A percentile compares a stretch with the other conserved stretches of the same genome.
Evolutionary conservation across 2,797 vertebrate species (phyloP).

Genomic region (Aeoliscus strigatus): DNA sequence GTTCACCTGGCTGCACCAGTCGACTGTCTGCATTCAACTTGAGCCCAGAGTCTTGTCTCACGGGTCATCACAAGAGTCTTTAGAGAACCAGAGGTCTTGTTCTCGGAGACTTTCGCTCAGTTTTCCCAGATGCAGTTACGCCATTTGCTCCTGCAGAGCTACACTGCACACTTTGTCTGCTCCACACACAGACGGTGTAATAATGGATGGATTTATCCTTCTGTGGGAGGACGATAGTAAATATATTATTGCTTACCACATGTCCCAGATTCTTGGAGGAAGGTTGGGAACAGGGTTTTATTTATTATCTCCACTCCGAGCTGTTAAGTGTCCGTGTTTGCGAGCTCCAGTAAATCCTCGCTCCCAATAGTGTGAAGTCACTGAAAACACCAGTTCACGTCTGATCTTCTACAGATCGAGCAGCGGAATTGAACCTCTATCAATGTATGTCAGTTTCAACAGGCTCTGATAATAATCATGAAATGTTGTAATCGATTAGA

Average conservation of each 20-base stretch:
- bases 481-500: too few species aligned
- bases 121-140: conserved; percentile 24
- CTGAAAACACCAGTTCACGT: not conserved
- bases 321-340: conserved; percentile 5
- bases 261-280: conserved; percentile 21
- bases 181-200: conserved; percentile 28
- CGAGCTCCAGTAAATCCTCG: not conserved
- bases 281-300: conserved; percentile 9
- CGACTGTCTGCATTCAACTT: too few species aligned
- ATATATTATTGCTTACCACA: conserved; percentile 36
- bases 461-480: too few species aligned
- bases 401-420: not conserved
- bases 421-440: too few species aligned
- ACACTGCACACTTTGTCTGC: conserved; percentile 40
- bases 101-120: conserved; percentile 22
- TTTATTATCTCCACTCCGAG: conserved; percentile 7
- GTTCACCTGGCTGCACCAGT: conserved; percentile 19
- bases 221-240: conserved; percentile 36
- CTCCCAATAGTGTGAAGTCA: not conserved
- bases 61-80: conserved; percentile 35
- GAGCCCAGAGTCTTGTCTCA: conserved; percentile 25
- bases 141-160: conserved; percentile 14
- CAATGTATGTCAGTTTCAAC: too few species aligned
- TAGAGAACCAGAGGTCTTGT: conserved; percentile 50
- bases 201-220: conserved; percentile 40